Evolutionary conservation across 2,113 vertebrate species (phyloP).

Genomic region (Mus musculus): DNA sequence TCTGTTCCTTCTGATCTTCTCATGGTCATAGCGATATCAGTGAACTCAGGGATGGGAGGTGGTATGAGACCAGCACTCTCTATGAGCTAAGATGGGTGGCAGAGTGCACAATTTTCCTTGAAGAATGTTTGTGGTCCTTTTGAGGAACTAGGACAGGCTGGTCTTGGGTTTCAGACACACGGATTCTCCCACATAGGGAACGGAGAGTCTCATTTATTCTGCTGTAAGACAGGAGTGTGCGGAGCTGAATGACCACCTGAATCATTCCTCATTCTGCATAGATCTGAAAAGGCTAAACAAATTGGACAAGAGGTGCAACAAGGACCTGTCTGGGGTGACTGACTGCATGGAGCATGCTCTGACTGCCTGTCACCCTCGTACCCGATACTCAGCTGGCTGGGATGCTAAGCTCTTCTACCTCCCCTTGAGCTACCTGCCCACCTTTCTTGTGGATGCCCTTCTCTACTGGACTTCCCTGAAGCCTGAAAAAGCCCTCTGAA

Average conservation of each 20-base stretch:
- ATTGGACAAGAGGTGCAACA: accelerated
- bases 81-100: background rate
- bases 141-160: too few species aligned
- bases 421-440: slow-evolving; percentile 87
- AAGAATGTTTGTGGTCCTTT: background rate
- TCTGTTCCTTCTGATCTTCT: background rate
- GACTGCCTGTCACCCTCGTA: slow-evolving; percentile 48
- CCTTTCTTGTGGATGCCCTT: background rate
- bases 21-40: background rate
- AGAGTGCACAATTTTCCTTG: background rate
- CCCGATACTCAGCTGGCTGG: too few species aligned
- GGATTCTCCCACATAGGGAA: background rate
- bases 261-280: background rate
- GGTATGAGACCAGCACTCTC: too few species aligned
- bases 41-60: accelerated
- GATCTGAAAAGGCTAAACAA: accelerated
- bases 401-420: slow-evolving; percentile 82
- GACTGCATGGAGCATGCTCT: slow-evolving; percentile 92
- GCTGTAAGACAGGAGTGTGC: background rate
- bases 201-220: background rate
- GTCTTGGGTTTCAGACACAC: too few species aligned
- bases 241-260: background rate
- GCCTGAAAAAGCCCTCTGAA: background rate
- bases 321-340: slow-evolving; percentile 81
- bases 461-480: accelerated